These are phyloP conservation scores for Pristionchus pacificus DNA, from an alignment of 1,140 invertebrate genomes.

Conservation along the genomic window DNA sequence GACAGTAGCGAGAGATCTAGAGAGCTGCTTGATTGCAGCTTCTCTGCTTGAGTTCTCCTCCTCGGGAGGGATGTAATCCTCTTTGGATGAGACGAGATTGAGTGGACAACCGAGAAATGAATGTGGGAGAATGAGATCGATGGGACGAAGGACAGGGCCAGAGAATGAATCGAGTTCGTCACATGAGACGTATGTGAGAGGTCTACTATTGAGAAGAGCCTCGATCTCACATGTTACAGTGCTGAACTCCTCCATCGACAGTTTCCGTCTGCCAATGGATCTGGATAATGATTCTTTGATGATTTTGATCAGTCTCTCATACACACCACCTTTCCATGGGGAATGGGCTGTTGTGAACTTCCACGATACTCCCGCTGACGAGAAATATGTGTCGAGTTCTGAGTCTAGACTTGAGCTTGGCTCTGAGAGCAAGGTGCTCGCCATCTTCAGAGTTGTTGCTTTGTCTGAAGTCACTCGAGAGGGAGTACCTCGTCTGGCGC, in stretches of 20 bases:
- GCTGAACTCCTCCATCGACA: background rate
- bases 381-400: background rate
- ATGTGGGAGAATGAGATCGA: background rate
- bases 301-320: background rate
- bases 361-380: background rate
- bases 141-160: background rate
- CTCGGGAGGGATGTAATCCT: background rate
- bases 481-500: background rate
- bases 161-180: background rate
- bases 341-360: background rate
- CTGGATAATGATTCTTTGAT: background rate
- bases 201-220: background rate
- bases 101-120: background rate
- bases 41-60: background rate
- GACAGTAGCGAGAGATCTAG: too few species aligned
- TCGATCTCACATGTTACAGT: background rate
- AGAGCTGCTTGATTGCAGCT: too few species aligned
- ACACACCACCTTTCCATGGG: slow-evolving; percentile 1
- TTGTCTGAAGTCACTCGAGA: background rate
- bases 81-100: background rate
- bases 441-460: background rate
- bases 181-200: background rate
- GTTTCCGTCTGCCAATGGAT: background rate
- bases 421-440: background rate
- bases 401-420: background rate